phyloP scores from a whole-genome alignment of 2,888 invertebrate genomes.

The Phyto melanocephala region DNA sequence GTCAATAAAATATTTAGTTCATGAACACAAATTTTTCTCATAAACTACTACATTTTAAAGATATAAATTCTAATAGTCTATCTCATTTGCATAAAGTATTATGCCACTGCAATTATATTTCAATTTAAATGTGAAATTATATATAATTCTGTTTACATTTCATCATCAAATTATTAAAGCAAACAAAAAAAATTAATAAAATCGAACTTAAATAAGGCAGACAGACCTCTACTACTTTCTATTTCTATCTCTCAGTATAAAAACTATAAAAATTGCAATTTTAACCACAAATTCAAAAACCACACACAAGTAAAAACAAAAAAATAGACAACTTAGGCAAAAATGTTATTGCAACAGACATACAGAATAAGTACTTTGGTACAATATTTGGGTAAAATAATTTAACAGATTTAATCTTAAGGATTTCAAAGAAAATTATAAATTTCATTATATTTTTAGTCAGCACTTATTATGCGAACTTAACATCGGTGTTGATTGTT shows the following conservation, averaged over 20 bases:
- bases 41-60: not conserved
- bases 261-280: slow-evolving; percentile 31
- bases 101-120: slow-evolving; percentile 52
- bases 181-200: slow-evolving; percentile 42
- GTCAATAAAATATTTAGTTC: not conserved
- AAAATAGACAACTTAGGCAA: not conserved
- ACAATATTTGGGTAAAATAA: slow-evolving; percentile 48
- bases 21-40: not conserved
- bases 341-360: slow-evolving; percentile 31
- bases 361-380: slow-evolving; percentile 30
- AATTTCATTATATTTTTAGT: slow-evolving; percentile 67
- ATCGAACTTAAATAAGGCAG: not conserved
- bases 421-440: not conserved
- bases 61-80: not conserved
- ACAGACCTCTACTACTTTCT: no score
- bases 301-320: no score
- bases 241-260: no score
- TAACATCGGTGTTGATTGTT: slow-evolving; percentile 74
- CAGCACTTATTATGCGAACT: slow-evolving; percentile 70
- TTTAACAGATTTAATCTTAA: slow-evolving; percentile 1
- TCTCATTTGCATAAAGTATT: slow-evolving; percentile 49
- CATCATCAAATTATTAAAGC: slow-evolving; percentile 45
- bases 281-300: slow-evolving; percentile 6
- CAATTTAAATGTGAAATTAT: slow-evolving; percentile 58
- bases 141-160: slow-evolving; percentile 55